phyloP scores from a whole-genome alignment of 2,888 invertebrate genomes.

The Tetragonisca angustula region DNA sequence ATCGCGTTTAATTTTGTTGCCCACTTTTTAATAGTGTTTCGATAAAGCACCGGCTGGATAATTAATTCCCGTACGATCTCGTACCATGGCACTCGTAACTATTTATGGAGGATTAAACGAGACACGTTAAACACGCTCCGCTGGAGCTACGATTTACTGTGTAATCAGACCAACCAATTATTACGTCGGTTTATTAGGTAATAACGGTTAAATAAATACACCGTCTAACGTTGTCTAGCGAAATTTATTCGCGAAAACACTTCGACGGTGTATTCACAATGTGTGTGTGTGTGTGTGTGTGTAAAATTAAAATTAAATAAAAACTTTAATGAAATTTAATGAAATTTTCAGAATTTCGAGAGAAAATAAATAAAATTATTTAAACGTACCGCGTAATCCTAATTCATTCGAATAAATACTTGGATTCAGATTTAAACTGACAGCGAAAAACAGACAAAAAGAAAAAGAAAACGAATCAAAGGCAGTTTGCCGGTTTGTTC shows the following conservation, averaged over 20 bases:
- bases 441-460: too few species aligned
- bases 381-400: not conserved
- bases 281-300: too few species aligned
- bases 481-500: not conserved
- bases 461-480: not conserved
- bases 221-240: not conserved
- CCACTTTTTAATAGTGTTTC: slow-evolving; percentile 24
- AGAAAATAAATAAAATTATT: not conserved
- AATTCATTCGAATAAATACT: not conserved
- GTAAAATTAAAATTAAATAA: too few species aligned
- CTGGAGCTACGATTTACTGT: slow-evolving; percentile 14
- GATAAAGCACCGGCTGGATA: not conserved
- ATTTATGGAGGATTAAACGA: slow-evolving; percentile 36
- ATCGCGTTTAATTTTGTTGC: slow-evolving; percentile 21
- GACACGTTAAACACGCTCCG: slow-evolving; percentile 31
- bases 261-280: too few species aligned
- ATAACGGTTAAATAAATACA: slow-evolving; percentile 20
- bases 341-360: not conserved
- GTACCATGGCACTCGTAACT: not conserved
- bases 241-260: not conserved
- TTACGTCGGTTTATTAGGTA: slow-evolving; percentile 29
- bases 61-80: slow-evolving; percentile 20
- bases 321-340: too few species aligned
- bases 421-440: not conserved
- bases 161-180: slow-evolving; percentile 27